Percentiles rank a stretch among this genome's conserved stretches.
phyloP scores from a whole-genome alignment of 1,140 invertebrate genomes.

The Zaprionus tsacasi region DNA sequence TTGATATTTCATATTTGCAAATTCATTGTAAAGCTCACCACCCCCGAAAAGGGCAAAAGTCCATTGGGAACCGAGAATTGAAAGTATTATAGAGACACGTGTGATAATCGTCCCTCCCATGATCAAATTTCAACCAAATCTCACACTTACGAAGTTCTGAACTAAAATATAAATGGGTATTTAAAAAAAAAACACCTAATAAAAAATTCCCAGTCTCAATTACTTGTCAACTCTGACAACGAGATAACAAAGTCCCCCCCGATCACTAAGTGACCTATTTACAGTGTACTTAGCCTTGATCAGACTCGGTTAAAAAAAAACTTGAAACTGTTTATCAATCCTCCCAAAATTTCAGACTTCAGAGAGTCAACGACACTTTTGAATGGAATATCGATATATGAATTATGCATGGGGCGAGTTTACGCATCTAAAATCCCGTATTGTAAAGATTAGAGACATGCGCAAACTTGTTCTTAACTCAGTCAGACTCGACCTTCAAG shows the following conservation, averaged over 20 bases:
- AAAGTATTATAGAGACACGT: background rate
- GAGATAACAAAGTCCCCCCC: background rate
- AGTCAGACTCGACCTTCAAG: background rate
- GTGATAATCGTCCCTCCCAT: background rate
- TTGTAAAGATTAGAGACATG: background rate
- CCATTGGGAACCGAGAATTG: background rate
- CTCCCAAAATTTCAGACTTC: background rate
- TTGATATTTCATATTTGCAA: conserved; percentile 2
- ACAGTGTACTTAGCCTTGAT: background rate
- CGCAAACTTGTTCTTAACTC: background rate
- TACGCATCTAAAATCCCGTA: background rate
- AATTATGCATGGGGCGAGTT: background rate
- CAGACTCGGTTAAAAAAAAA: background rate
- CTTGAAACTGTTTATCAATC: background rate
- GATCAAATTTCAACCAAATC: background rate
- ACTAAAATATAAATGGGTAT: background rate
- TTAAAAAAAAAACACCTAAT: background rate
- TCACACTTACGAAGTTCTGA: background rate
- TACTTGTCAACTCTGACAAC: background rate
- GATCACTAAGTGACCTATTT: background rate
- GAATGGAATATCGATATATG: background rate
- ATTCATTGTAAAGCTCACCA: background rate
- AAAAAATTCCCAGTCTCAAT: background rate
- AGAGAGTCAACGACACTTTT: background rate
- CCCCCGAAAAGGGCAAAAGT: background rate